Evolutionary conservation across 2,888 invertebrate species (phyloP), one percentile per base, ranked within the genome.

Genomic region (Microchrysa polita): DNA sequence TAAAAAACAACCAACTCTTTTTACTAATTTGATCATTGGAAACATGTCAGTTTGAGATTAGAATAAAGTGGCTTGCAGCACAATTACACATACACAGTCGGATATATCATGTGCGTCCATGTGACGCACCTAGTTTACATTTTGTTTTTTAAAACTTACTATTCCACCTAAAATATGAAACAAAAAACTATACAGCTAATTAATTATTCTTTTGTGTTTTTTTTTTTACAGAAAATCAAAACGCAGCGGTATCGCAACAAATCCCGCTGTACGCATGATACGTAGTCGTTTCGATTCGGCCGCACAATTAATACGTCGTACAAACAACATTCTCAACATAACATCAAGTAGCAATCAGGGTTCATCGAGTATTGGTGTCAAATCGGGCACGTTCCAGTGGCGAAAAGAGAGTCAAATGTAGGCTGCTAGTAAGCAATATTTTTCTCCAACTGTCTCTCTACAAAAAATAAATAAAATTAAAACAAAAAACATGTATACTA

Each of bases 191-290:
- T n/a, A n/a, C n/a, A n/a, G n/a, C n/a, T n/a, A n/a, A n/a, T n/a
- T n/a, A n/a, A n/a, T n/a, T n/a, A n/a, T 34, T 34, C 27, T 34
- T 34, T 34, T 34, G n/a, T 72, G 74, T 48, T 69, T 77, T 67
- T 75, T 59, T 61, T 55, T 72, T 74, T 77, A 53, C 78, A 84
- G 83, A 77, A 89, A 90, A 78, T 88, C 88, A 82, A 94, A 94
- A 85, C 88, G 94, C 74, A 94, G 94, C 80, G 94, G 94, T 1
- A 93, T 94, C 74, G 94, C 94, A 23, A 93, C 93, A 2, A 94
- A 94, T 81, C 94, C 94, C 14, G 94, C 94, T 73, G 90, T 94
- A 89, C 87, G 94, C 78, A 87, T 94, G 75, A 93, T 94, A 77
- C 83, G 85, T 71, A 85, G 83, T 73, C 84, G 85, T 67, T 85